Conservation (phyloP, 2,113 vertebrate species). For the human (Homo sapiens) region GRCh38 chr20:61912501-61913000, state of each 20-base stretch:
- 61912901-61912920: not conserved
- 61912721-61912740: not conserved
- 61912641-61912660: not conserved
- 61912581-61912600: not conserved
- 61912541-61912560: not conserved
- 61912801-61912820: not conserved
- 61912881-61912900: not conserved
- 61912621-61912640: not conserved
- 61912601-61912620: not conserved
- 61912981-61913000: not conserved
- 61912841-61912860: not conserved
- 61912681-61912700: too few relatives aligned
- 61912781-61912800: not conserved
- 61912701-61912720: not conserved
- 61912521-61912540: not conserved
- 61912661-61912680: not conserved
- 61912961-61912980: not conserved
- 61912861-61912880: not conserved
- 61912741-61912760: fast-evolving
- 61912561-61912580: not conserved
- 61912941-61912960: not conserved
- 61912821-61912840: not conserved
- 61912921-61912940: not conserved
- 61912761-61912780: fast-evolving
- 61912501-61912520: too few relatives aligned